Base-by-base conservation (phyloP, 2,113 vertebrate species). In the Butorides virescens region DNA sequence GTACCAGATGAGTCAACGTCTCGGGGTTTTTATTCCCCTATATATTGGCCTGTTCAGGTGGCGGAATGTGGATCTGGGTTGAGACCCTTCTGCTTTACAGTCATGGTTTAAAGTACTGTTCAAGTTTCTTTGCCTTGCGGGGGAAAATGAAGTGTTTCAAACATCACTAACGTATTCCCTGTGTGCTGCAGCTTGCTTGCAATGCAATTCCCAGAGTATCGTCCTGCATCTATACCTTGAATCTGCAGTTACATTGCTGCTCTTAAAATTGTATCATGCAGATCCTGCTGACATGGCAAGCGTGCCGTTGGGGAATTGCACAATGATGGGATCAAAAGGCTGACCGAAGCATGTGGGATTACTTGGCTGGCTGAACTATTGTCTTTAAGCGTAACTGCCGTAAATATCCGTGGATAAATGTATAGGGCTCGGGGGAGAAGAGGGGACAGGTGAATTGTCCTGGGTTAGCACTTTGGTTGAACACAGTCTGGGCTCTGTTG, bases 101-200 rank as follows among this genome's bases (percentile, higher is more conserved):
- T n/a, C 10, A 2, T 4, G 27, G 44, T 42, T 92, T 62, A 2
- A 81, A 65, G 52, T n/a, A 16, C 56, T 27, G 20, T 11, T 74
- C 9, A 20, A 30, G 37, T 36, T 71, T 6, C 18, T 73, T 55
- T 74, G 34, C 56, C 15, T 71, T 49, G 37, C 2, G 8, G 9
- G 29, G 32, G 42, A 39, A 7, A 15, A n/a, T 9, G 5, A 44
- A 59, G 29, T 2, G 2, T 63, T 84, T 81, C 12, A 30, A 13
- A 50, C 50, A 4, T 20, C 19, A 1, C 27, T 22, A 8, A 7
- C 3, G 1, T 6, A 39, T 10, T 76, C 19, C 2, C 0, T 70
- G 11, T n/a, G 42, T 32, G 3, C 46, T 79, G 37, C 18, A n/a
- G 49, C 53, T 74, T 68, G n/a, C 49, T 88, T 85, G 50, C 58